A percentile compares a stretch with the other conserved stretches of the same genome.
Conservation (phyloP, 2,113 vertebrate species). For the Cyphomyrus discorhynchus region DNA sequence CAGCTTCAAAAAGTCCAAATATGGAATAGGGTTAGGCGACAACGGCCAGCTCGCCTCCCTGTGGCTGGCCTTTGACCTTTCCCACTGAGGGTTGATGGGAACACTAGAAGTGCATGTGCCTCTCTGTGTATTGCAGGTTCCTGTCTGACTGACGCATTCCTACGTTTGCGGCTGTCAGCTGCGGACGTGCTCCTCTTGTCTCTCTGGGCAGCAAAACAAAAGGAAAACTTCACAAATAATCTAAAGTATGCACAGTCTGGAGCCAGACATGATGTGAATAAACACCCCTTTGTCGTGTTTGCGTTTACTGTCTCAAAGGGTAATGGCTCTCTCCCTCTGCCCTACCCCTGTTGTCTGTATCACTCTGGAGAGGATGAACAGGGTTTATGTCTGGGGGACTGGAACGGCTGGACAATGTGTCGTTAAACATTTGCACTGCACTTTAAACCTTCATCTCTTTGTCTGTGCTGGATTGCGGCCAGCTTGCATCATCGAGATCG, state of each 20-base stretch:
- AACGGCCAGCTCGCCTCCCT: not conserved
- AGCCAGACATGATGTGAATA: not conserved
- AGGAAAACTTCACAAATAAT: not conserved
- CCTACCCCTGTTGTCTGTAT: not conserved
- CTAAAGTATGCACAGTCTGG: not conserved
- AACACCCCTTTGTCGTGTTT: not conserved
- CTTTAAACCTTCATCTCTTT: not conserved
- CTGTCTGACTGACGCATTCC: not conserved
- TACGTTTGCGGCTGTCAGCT: not conserved
- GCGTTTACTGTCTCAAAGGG: not conserved
- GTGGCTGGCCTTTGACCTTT: constrained; percentile 6
- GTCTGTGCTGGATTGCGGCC: constrained; percentile 15
- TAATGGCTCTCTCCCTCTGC: not conserved
- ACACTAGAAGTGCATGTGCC: not conserved
- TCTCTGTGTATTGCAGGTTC: not conserved
- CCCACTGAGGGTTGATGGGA: not conserved
- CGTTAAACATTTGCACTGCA: not conserved
- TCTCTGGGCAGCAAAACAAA: not conserved
- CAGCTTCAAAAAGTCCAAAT: not conserved
- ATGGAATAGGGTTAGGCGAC: not conserved
- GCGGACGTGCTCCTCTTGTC: not conserved
- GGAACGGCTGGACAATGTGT: constrained; percentile 13
- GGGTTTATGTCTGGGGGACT: constrained; percentile 14
- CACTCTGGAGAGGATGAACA: constrained; percentile 16
- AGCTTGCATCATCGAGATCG: constrained; percentile 9